Percentiles rank a stretch among this genome's conserved stretches.
phyloP scores from a whole-genome alignment of 2,888 invertebrate species.

The Onchidella celtica region DNA sequence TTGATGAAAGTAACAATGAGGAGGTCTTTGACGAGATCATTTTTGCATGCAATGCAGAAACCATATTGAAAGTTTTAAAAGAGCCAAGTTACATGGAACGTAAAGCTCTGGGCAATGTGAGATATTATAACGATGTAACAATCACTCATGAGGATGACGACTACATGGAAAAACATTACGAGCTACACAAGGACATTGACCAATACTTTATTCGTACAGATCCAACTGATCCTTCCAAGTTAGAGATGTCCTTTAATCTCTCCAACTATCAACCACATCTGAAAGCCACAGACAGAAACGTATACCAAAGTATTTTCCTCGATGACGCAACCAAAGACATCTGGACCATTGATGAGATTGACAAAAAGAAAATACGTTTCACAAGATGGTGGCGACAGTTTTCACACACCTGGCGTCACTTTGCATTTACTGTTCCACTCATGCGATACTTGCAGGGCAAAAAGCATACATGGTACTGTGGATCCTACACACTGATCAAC shows the following conservation, averaged over 20 bases:
- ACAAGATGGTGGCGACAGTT: conserved; percentile 71
- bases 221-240: conserved; percentile 61
- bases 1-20: conserved; percentile 55
- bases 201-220: conserved; percentile 69
- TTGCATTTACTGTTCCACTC: conserved; percentile 69
- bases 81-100: conserved; percentile 63
- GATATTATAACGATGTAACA: conserved; percentile 70
- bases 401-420: conserved; percentile 72
- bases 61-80: conserved; percentile 61
- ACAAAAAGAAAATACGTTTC: conserved; percentile 62
- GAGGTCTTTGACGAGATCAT: conserved; percentile 68
- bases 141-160: conserved; percentile 70
- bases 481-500: conserved; percentile 70
- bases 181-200: conserved; percentile 65
- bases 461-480: conserved; percentile 66
- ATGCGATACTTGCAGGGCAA: conserved; percentile 69
- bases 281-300: conserved; percentile 60
- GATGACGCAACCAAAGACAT: conserved; percentile 60
- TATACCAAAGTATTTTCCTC: conserved; percentile 71
- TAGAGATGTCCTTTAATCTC: conserved; percentile 74
- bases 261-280: conserved; percentile 71
- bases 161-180: conserved; percentile 70
- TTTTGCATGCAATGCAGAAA: conserved; percentile 73
- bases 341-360: conserved; percentile 66
- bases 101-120: conserved; percentile 66